A percentile compares a stretch with the other conserved stretches of the same genome.
These are phyloP conservation scores for Phthorimaea operculella DNA, from an alignment of 1,140 invertebrate genomes.

Conservation along the genomic window DNA sequence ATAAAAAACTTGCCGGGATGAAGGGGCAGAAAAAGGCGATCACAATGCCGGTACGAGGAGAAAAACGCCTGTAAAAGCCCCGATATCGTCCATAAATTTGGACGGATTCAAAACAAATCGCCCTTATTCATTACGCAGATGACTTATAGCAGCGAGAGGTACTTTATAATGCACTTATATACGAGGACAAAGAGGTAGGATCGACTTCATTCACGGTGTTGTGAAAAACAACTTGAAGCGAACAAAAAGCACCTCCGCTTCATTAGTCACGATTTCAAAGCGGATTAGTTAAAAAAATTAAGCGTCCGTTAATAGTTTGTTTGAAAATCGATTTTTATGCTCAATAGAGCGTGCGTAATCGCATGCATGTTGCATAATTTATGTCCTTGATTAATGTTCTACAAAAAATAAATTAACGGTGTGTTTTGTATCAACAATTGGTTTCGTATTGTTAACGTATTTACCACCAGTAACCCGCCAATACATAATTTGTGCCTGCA, in stretches of 20 bases:
- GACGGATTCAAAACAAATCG: conserved; percentile 68
- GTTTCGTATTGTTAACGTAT: too few relatives aligned
- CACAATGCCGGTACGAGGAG: conserved; percentile 58
- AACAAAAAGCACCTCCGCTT: conserved; percentile 42
- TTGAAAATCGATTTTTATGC: conserved; percentile 20
- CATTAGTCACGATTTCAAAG: conserved; percentile 52
- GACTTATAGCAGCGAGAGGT: conserved; percentile 54
- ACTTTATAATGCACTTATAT: conserved; percentile 58
- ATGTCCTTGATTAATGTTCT: conserved; percentile 12
- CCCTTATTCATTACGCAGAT: conserved; percentile 69
- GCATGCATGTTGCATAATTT: not conserved
- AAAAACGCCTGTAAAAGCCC: conserved; percentile 61
- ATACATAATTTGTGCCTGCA: too few relatives aligned
- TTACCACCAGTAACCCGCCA: too few relatives aligned
- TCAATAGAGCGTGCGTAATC: conserved; percentile 23
- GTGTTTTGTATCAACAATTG: too few relatives aligned
- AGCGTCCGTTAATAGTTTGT: conserved; percentile 15
- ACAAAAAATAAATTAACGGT: conserved; percentile 14
- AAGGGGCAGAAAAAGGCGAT: conserved; percentile 61
- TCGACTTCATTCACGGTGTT: conserved; percentile 13
- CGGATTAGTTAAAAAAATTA: conserved; percentile 22
- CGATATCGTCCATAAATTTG: conserved; percentile 64
- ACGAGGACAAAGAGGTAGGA: conserved; percentile 18
- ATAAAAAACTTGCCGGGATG: conserved; percentile 56
- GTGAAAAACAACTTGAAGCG: conserved; percentile 31